Evolutionary conservation across 2,888 invertebrate genomes (phyloP).

Genomic region (Agapetus fuscipes): DNA sequence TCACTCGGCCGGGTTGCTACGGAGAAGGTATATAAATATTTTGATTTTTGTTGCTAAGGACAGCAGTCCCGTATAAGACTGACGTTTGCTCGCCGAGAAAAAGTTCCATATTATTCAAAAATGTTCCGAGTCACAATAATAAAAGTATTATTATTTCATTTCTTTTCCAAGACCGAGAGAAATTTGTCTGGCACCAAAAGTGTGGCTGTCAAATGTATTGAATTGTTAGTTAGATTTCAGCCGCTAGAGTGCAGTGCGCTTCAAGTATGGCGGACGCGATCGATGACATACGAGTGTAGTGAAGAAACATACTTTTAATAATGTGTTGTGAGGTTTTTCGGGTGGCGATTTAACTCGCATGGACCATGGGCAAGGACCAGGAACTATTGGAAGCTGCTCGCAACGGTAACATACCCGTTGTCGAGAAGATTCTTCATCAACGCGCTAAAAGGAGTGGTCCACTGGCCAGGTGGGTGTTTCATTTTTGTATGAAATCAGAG

Average conservation of each 20-base stretch:
- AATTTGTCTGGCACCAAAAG: too few species aligned
- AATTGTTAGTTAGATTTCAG: conserved; percentile 31
- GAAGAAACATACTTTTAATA: conserved; percentile 47
- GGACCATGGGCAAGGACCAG: conserved; percentile 90
- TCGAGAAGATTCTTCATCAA: conserved; percentile 84
- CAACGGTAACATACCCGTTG: conserved; percentile 78
- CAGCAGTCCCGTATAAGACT: too few species aligned
- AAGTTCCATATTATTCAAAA: too few species aligned
- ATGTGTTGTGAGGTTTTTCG: conserved; percentile 28
- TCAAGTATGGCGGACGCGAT: conserved; percentile 65
- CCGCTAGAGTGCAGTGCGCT: conserved; percentile 45
- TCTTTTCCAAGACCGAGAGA: too few species aligned
- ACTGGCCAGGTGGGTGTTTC: conserved; percentile 74
- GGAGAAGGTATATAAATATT: too few species aligned
- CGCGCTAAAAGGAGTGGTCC: conserved; percentile 89
- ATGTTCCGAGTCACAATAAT: too few species aligned
- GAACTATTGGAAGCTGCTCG: conserved; percentile 93
- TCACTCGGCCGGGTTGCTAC: too few species aligned
- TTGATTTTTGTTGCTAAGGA: too few species aligned
- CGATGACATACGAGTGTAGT: conserved; percentile 61
- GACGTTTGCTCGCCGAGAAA: too few species aligned
- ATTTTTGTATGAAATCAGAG: conserved; percentile 5
- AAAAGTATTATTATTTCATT: too few species aligned
- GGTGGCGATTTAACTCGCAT: conserved; percentile 27
- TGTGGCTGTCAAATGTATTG: too few species aligned